Conservation (phyloP, 1,140 invertebrate genomes). For the Adelges cooleyi region DNA sequence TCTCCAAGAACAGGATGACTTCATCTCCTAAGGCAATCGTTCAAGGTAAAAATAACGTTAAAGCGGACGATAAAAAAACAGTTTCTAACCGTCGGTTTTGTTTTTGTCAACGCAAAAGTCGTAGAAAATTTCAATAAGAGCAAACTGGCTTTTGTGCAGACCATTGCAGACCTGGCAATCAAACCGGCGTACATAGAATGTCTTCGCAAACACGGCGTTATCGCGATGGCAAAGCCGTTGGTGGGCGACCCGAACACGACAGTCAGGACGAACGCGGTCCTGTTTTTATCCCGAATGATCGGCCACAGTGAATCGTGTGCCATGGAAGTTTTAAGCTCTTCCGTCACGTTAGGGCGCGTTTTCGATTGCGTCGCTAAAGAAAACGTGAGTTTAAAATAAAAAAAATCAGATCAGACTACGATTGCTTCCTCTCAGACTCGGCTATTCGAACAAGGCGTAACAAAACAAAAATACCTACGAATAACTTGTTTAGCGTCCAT, state of each 20-base stretch:
- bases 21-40: too few species aligned
- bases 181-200: neutral
- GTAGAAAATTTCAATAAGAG: slow-evolving; percentile 10
- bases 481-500: too few species aligned
- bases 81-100: too few species aligned
- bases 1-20: too few species aligned
- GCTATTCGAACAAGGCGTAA: too few species aligned
- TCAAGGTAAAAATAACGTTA: too few species aligned
- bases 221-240: neutral
- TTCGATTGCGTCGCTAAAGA: neutral
- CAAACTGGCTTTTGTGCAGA: slow-evolving; percentile 5
- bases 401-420: too few species aligned
- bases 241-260: neutral
- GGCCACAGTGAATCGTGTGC: neutral
- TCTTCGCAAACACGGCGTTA: neutral
- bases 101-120: neutral
- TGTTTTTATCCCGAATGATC: neutral
- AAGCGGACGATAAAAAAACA: too few species aligned
- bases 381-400: slow-evolving; percentile 20
- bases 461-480: too few species aligned
- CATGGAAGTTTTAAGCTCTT: neutral
- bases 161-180: neutral
- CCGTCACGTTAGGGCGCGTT: neutral
- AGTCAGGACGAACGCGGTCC: neutral
- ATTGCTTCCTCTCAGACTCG: too few species aligned